Base-by-base conservation (phyloP, 2,888 invertebrate genomes). In the Suillia variegata region DNA sequence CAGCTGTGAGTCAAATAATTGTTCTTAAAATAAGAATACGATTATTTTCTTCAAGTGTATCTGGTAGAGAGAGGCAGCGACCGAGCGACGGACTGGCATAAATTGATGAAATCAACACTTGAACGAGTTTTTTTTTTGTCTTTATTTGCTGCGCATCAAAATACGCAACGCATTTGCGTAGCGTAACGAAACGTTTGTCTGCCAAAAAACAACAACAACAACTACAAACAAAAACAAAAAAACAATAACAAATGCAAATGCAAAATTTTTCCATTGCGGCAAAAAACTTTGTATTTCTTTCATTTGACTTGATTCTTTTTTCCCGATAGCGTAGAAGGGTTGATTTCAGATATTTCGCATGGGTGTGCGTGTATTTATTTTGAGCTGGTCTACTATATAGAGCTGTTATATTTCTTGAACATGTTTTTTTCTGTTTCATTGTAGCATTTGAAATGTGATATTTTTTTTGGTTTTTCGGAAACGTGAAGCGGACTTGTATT, bases 101-200 rank as follows among this genome's bases (percentile, higher is more conserved):
- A 62, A 63, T 63, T 62, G 58, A 67, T 65, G 62, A 62, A 67
- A 65, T 62, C 62, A 63, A 67, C 59, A 63, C 63, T 63, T 63
- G 58, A 56, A 56, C 54, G 57, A 48, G 49, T 63, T 57, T 59
- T 50, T 59, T 58, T 51, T 64, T 61, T 63, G 53, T n/a, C n/a
- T n/a, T n/a, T n/a, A n/a, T n/a, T n/a, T 59, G 55, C n/a, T 62
- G 57, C 55, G 56, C 54, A 52, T 21, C 24, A 61, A 56, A 56
- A 24, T 22, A 51, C 33, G 38, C 15, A 38, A 38, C 38, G 38
- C 38, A 38, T 38, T 38, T 38, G 38, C 38, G 31, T 31, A 13
- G 38, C 38, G 8, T 38, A n/a, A n/a, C n/a, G n/a, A n/a, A n/a
- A n/a, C n/a, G n/a, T n/a, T 13, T 38, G 12, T 4, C 38, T n/a